A percentile compares a stretch with the other conserved stretches of the same genome.
These are phyloP conservation scores for Benthosema pterotum DNA, from an alignment of 2,797 vertebrate species.

Conservation along the genomic window DNA sequence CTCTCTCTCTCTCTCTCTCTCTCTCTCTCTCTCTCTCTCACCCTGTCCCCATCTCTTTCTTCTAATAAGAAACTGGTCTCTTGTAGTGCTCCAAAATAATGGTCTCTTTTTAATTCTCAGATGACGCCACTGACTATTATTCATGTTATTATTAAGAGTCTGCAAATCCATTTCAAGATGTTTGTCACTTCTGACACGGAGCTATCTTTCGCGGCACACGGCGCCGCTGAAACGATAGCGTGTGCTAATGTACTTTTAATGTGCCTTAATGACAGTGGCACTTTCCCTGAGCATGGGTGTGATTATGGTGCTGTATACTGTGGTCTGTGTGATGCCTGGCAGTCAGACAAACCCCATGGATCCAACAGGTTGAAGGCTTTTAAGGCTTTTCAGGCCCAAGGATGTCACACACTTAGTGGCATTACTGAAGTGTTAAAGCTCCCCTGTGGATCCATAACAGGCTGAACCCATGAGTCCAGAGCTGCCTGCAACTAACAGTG, in stretches of 20 bases:
- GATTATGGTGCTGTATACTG: slow-evolving; percentile 48
- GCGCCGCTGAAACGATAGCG: slow-evolving; percentile 58
- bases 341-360: slow-evolving; percentile 25
- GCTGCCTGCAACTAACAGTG: too few relatives aligned
- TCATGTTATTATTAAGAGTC: slow-evolving; percentile 45
- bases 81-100: slow-evolving; percentile 1
- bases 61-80: slow-evolving; percentile 30
- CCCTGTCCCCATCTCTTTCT: slow-evolving; percentile 34
- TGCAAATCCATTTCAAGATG: slow-evolving; percentile 32
- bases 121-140: slow-evolving; percentile 26
- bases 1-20: slow-evolving; percentile 36
- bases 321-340: slow-evolving; percentile 50
- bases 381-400: slow-evolving; percentile 13
- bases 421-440: slow-evolving; percentile 4
- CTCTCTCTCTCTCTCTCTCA: too few relatives aligned
- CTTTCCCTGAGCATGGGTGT: slow-evolving; percentile 35
- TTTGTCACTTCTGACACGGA: slow-evolving; percentile 46
- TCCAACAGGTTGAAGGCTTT: too few relatives aligned
- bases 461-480: too few relatives aligned
- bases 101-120: slow-evolving; percentile 4
- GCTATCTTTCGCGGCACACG: slow-evolving; percentile 46
- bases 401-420: slow-evolving; percentile 8
- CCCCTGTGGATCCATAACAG: neutral
- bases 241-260: slow-evolving; percentile 70
- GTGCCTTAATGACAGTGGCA: slow-evolving; percentile 60